Conservation (phyloP, 1,140 invertebrate genomes). For the Rhagoletis pomonella region DNA sequence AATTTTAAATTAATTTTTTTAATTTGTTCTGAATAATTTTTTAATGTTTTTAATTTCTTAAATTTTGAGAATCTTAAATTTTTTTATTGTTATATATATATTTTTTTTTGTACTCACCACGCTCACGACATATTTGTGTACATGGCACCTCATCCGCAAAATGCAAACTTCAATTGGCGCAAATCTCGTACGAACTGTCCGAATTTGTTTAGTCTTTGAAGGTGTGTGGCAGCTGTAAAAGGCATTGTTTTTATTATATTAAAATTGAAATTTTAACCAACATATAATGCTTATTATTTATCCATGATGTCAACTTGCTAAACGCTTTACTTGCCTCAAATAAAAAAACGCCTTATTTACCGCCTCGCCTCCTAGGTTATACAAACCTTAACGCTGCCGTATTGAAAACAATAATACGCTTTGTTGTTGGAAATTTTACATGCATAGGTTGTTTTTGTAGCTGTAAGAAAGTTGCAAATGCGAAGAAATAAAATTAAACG, state of each 20-base stretch:
- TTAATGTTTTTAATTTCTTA: neutral
- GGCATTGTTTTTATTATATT: conserved; percentile 29
- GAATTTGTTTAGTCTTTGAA: conserved; percentile 64
- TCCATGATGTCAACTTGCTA: conserved; percentile 54
- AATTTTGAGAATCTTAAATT: neutral
- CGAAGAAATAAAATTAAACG: neutral
- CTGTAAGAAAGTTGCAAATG: neutral
- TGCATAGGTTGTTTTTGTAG: neutral
- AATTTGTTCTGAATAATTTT: neutral
- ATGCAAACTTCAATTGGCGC: conserved; percentile 69
- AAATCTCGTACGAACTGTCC: conserved; percentile 72
- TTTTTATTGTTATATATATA: no score
- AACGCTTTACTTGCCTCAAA: conserved; percentile 52
- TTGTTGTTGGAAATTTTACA: neutral
- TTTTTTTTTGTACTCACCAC: neutral
- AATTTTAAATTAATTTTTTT: no score
- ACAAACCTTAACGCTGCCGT: neutral
- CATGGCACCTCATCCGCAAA: conserved; percentile 60
- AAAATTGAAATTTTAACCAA: neutral
- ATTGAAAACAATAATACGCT: neutral
- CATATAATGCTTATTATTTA: conserved; percentile 55
- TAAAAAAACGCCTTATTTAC: conserved; percentile 5
- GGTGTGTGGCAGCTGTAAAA: conserved; percentile 63
- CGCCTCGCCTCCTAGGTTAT: neutral
- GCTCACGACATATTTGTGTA: neutral